Evolutionary conservation across 1,140 invertebrate species (phyloP).

Genomic region (Leptopilina boulardi): DNA sequence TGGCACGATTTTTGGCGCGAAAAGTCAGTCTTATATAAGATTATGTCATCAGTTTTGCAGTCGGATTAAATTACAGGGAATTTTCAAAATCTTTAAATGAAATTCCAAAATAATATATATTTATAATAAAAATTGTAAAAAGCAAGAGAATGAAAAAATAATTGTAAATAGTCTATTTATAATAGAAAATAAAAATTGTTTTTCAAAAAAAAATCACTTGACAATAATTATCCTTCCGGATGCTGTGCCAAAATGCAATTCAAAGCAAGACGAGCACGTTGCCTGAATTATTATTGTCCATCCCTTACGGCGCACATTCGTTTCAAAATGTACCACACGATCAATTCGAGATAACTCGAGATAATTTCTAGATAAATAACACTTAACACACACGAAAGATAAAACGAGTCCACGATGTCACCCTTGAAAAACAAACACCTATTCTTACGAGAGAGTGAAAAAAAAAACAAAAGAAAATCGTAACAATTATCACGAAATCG

Average conservation of each 20-base stretch:
- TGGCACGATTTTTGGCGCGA: constrained; percentile 40
- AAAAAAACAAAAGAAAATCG: background rate
- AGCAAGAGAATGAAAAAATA: background rate
- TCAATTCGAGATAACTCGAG: constrained; percentile 21
- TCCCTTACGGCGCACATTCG: constrained; percentile 6
- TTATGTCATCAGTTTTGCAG: background rate
- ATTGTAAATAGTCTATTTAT: background rate
- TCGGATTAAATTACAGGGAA: background rate
- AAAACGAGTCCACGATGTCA: background rate
- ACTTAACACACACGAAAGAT: background rate
- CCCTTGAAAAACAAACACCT: background rate
- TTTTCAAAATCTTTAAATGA: background rate
- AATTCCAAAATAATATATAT: too few species aligned
- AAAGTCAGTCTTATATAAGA: constrained; percentile 41
- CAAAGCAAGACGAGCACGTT: background rate
- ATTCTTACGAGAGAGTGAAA: background rate
- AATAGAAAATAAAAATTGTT: background rate
- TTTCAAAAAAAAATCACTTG: background rate
- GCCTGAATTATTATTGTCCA: constrained; percentile 9
- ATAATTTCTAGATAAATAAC: constrained; percentile 17
- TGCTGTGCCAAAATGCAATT: background rate
- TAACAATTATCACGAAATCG: background rate
- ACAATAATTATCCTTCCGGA: background rate
- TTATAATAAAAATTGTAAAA: background rate
- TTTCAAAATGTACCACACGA: background rate